Base-by-base conservation (phyloP, 2,113 vertebrate species). In the Lepus americanus region DNA sequence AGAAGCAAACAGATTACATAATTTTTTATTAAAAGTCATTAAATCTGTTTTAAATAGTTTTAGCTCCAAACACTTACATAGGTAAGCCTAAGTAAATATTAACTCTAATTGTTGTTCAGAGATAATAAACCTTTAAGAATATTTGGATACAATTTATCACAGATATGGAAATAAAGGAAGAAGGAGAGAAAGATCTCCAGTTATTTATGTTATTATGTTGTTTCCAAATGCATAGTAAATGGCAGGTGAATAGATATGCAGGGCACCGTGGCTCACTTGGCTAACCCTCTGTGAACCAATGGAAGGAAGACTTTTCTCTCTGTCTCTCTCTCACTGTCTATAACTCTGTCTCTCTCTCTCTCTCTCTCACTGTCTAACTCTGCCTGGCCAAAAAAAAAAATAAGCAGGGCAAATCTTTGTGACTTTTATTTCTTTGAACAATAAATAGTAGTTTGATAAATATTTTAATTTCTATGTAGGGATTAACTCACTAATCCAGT, bases 1-100 rank as follows among this genome's bases (percentile, higher is more conserved):
- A 76, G 63, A 96, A 92, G 27, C 20, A 95, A 95, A 83, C 12
- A 72, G 49, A 94, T 76, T 29, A 92, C 87, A 70, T 25, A 81
- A 33, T 25, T 89, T 80, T 87, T 64, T 67, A 80, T 78, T 74
- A 81, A 87, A 80, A 29, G 44, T 87, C 73, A 49, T 87, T 94
- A 74, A 78, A 59, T 93, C 22, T 84, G 49, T 83, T 87, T 13
- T 39, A 92, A n/a, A 64, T 23, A 29, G 39, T 61, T 87, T 81
- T 23, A 87, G 17, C 22, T 53, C 23, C 29, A 66, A 69, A 87
- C 11, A 72, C 29, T 31, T 59, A 4, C 11, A 87, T 79, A 61
- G 17, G 4, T 78, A 82, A 82, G 23, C 31, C 87, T 5, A 90
- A 33, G 22, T 89, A 53, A 89, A 89, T 69, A 85, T 73, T 53